Conservation (phyloP, 1,140 invertebrate species). For the Laupala kohalensis region DNA sequence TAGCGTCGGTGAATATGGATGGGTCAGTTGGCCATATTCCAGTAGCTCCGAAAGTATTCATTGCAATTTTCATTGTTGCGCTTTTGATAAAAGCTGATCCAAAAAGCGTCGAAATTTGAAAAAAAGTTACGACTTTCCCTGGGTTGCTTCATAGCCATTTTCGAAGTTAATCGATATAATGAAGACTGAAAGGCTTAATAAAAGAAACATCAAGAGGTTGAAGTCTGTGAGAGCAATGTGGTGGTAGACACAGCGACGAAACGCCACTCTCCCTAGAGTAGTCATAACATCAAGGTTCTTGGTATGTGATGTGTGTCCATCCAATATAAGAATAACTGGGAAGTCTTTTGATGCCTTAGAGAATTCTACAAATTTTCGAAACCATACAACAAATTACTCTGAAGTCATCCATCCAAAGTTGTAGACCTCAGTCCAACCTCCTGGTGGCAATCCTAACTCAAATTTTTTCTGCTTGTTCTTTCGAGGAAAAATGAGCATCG, state of each 20-base stretch:
- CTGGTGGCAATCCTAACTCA: no score
- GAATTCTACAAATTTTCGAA: slow-evolving; percentile 15
- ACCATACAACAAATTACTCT: slow-evolving; percentile 14
- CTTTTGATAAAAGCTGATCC: slow-evolving; percentile 17
- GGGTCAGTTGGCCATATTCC: slow-evolving; percentile 7
- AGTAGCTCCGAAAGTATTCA: slow-evolving; percentile 14
- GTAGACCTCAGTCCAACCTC: no score
- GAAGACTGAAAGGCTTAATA: slow-evolving; percentile 24
- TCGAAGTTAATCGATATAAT: slow-evolving; percentile 26
- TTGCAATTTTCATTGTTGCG: slow-evolving; percentile 17
- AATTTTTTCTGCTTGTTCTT: no score
- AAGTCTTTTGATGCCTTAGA: slow-evolving; percentile 12
- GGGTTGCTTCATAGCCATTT: slow-evolving; percentile 19
- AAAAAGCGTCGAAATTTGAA: slow-evolving; percentile 19
- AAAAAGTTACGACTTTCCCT: slow-evolving; percentile 19
- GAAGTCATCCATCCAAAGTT: no score
- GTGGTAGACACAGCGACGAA: slow-evolving; percentile 11
- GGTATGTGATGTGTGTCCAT: slow-evolving; percentile 20
- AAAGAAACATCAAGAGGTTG: slow-evolving; percentile 27
- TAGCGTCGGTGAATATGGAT: background rate
- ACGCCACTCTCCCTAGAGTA: background rate
- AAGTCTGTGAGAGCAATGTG: slow-evolving; percentile 27
- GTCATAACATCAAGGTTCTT: slow-evolving; percentile 9
- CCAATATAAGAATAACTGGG: slow-evolving; percentile 16
- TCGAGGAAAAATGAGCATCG: slow-evolving; percentile 29